Base-by-base conservation (phyloP, 2,797 vertebrate genomes). In the Podargus strigoides region DNA sequence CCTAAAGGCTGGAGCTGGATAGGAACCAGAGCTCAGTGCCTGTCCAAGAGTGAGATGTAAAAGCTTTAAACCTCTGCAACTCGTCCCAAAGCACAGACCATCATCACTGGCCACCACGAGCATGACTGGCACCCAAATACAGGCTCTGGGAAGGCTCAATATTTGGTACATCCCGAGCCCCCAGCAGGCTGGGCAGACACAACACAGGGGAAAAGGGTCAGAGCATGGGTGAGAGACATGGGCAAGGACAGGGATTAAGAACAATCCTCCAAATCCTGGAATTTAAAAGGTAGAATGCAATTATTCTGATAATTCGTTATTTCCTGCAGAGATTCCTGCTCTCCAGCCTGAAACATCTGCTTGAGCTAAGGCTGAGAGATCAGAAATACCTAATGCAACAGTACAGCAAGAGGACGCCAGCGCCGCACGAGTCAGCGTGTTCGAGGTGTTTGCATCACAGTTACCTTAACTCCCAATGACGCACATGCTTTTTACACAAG, bases 371-470 rank as follows among this genome's bases (percentile, higher is more conserved):
- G 69, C 58, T 34, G 49, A 68, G 49, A 60, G 22, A 37, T 5
- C 13, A 64, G 42, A 56, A 56, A 19, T 8, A 28, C 14, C 52
- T 19, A 34, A 41, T 3, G 34, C 6, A 52, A 2, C 10, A 76
- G 36, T 4, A 27, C 9, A 42, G 64, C 23, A 8, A 53, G 34
- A 81, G 21, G 44, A 73, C 20, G 26, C 68, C n/a, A 44, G 42
- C 0, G 0, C 66, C 58, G 70, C 36, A 36, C 16, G 39, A 50
- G 17, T 34, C 10, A 8, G 32, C 16, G 15, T 0, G 19, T 56
- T 66, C 9, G 4, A 42, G 53, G 28, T n/a, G 32, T 55, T 79
- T 36, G 24, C 49, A 24, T 6, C 12, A 67, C 70, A 41, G 20
- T 30, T 20, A 9, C 12, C 28, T 72, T 26, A 55, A 53, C 20